These are phyloP conservation scores for Mycteria americana DNA, from an alignment of 2,797 vertebrate genomes.

Conservation along the genomic window DNA sequence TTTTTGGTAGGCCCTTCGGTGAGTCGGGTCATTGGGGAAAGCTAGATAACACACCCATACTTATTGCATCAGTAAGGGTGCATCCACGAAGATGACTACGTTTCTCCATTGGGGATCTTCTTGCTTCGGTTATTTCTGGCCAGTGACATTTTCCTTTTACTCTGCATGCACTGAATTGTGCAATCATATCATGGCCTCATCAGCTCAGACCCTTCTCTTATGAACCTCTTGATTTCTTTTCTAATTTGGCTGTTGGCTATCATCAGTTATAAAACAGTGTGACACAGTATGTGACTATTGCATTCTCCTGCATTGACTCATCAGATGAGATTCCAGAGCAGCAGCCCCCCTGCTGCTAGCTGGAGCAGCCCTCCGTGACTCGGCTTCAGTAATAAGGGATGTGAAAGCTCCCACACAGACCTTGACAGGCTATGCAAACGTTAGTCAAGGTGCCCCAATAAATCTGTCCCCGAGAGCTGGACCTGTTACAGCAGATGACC, in stretches of 20 bases:
- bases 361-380: slow-evolving; percentile 59
- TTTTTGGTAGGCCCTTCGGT: neutral
- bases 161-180: neutral
- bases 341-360: slow-evolving; percentile 61
- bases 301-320: slow-evolving; percentile 74
- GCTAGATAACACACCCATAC: neutral
- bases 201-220: neutral
- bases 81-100: neutral
- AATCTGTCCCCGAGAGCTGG: slow-evolving; percentile 26
- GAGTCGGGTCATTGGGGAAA: neutral
- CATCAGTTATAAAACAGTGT: slow-evolving; percentile 41
- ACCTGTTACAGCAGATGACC: neutral
- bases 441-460: slow-evolving; percentile 49
- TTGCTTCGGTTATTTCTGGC: neutral
- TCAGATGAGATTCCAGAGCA: slow-evolving; percentile 60
- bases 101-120: neutral
- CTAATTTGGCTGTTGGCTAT: slow-evolving; percentile 40
- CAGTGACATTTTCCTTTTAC: neutral
- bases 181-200: neutral
- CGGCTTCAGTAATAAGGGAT: slow-evolving; percentile 38
- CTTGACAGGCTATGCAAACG: slow-evolving; percentile 55
- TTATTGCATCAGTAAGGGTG: neutral
- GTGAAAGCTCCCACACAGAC: slow-evolving; percentile 47
- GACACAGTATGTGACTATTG: slow-evolving; percentile 44
- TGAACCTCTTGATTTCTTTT: neutral